Conservation (phyloP, 2,888 invertebrate species). For the Crossocerus cetratus region DNA sequence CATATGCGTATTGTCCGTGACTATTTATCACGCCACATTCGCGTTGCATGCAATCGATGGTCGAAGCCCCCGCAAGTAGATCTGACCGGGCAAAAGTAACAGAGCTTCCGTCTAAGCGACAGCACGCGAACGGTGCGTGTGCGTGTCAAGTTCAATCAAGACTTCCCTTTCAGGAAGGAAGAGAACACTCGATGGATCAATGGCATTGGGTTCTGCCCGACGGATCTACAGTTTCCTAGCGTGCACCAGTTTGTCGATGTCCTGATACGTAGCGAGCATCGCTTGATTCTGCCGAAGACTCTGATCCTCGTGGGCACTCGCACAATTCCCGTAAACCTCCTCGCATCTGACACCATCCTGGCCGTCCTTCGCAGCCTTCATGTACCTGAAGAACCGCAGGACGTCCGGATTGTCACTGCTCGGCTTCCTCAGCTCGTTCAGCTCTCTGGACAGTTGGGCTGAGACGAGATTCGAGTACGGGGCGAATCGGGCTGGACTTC, state of each 20-base stretch:
- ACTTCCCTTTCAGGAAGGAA: neutral
- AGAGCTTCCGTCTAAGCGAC: neutral
- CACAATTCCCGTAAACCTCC: slow-evolving; percentile 83
- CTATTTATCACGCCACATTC: too few relatives aligned
- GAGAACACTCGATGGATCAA: neutral
- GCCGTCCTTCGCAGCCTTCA: slow-evolving; percentile 92
- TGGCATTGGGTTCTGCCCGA: neutral
- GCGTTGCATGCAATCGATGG: too few relatives aligned
- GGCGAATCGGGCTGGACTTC: slow-evolving; percentile 91
- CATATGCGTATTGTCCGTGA: too few relatives aligned
- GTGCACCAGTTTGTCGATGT: slow-evolving; percentile 91
- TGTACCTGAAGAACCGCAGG: slow-evolving; percentile 91
- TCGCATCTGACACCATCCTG: slow-evolving; percentile 89
- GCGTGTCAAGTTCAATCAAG: too few relatives aligned
- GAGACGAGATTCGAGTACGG: slow-evolving; percentile 93
- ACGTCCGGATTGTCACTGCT: slow-evolving; percentile 92
- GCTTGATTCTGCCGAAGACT: slow-evolving; percentile 82
- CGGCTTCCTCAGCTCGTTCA: slow-evolving; percentile 90
- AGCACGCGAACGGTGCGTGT: neutral
- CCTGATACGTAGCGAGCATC: slow-evolving; percentile 91
- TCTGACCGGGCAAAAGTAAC: neutral
- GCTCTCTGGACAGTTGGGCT: slow-evolving; percentile 91
- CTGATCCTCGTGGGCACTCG: slow-evolving; percentile 81
- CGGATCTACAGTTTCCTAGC: slow-evolving; percentile 82
- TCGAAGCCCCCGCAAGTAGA: too few relatives aligned